These are phyloP conservation scores for Erpobdella octoculata DNA, from an alignment of 2,888 invertebrate species.

Conservation along the genomic window DNA sequence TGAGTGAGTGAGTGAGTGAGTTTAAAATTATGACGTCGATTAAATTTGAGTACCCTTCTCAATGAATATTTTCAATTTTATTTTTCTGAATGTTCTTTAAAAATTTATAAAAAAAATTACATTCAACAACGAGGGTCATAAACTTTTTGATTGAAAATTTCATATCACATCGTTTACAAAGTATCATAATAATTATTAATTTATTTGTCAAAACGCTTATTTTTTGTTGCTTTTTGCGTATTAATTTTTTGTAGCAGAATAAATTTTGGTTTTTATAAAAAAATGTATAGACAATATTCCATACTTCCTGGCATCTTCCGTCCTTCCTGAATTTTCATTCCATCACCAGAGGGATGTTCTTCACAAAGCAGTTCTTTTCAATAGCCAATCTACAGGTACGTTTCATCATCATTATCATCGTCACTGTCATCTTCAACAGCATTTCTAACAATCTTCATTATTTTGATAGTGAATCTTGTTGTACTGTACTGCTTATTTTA, in stretches of 20 bases:
- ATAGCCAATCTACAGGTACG: neutral
- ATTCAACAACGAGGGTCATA: too few relatives aligned
- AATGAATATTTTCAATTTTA: too few relatives aligned
- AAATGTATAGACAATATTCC: neutral
- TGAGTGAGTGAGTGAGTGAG: too few relatives aligned
- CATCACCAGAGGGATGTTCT: neutral
- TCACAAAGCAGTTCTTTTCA: neutral
- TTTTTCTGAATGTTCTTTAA: too few relatives aligned
- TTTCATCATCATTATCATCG: neutral
- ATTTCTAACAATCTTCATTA: neutral
- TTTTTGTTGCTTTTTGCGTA: too few relatives aligned
- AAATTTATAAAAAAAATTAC: too few relatives aligned
- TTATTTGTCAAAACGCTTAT: too few relatives aligned
- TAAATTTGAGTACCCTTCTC: too few relatives aligned
- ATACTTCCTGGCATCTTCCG: neutral
- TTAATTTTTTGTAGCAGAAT: neutral
- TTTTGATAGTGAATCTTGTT: neutral
- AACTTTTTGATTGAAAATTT: too few relatives aligned
- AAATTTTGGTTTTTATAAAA: slow-evolving; percentile 1
- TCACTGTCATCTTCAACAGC: neutral
- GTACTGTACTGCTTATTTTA: neutral
- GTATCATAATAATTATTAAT: too few relatives aligned
- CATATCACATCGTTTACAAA: too few relatives aligned
- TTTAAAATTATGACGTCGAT: too few relatives aligned
- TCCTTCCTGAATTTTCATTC: neutral